Conservation (phyloP, 2,113 vertebrate genomes). For the Poecile atricapillus region DNA sequence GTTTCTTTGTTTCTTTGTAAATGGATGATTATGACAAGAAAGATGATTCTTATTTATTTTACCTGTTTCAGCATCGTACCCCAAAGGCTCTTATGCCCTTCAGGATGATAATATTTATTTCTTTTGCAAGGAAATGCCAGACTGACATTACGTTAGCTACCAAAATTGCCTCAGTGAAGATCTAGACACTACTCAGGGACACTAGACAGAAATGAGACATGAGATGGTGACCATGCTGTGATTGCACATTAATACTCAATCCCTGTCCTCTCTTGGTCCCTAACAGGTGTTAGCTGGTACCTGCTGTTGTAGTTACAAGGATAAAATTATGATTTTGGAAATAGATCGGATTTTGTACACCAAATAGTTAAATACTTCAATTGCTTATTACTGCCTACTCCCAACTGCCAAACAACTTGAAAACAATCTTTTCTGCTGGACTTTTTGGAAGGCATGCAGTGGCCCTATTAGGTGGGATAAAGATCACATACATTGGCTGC, state of each 20-base stretch:
- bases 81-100: neutral
- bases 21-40: neutral
- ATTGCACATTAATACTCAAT: neutral
- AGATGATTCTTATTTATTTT: neutral
- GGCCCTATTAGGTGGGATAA: neutral
- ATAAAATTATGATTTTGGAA: neutral
- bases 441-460: fast-evolving
- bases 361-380: neutral
- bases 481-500: fast-evolving
- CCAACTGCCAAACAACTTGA: neutral
- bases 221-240: neutral
- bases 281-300: neutral
- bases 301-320: neutral
- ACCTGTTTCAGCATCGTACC: neutral
- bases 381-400: neutral
- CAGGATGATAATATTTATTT: neutral
- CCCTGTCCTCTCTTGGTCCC: neutral
- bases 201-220: neutral
- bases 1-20: neutral
- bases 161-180: neutral
- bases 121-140: neutral
- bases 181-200: neutral
- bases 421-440: neutral
- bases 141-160: neutral
- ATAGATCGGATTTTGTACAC: neutral